These are phyloP conservation scores for Drosophila guanche DNA, from an alignment of 1,140 invertebrate genomes.

Conservation along the genomic window DNA sequence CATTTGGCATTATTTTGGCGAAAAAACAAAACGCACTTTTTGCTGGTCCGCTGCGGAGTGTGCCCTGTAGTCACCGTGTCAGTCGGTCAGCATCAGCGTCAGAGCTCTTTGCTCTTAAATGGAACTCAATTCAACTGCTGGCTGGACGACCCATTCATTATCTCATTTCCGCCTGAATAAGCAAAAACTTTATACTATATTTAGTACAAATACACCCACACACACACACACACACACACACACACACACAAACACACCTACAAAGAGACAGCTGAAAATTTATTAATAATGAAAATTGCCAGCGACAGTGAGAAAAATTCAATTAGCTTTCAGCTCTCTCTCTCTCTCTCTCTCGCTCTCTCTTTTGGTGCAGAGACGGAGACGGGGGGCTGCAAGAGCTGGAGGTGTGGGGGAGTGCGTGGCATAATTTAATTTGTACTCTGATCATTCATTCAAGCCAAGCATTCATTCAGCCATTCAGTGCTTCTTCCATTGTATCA, in stretches of 20 bases:
- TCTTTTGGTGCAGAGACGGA: slow-evolving; percentile 17
- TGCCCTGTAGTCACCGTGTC: slow-evolving; percentile 27
- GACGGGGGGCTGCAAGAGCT: background rate
- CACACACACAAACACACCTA: background rate
- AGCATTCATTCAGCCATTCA: slow-evolving; percentile 61
- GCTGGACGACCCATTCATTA: slow-evolving; percentile 63
- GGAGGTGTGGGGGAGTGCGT: slow-evolving; percentile 25
- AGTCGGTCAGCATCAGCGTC: slow-evolving; percentile 43
- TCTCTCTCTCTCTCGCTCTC: slow-evolving; percentile 4
- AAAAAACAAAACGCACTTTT: slow-evolving; percentile 22
- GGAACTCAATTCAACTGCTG: slow-evolving; percentile 22
- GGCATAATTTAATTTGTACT: slow-evolving; percentile 73
- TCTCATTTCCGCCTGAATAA: slow-evolving; percentile 75
- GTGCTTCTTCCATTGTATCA: slow-evolving; percentile 50
- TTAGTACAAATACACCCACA: slow-evolving; percentile 59
- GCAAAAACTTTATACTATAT: slow-evolving; percentile 65
- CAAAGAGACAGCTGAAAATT: slow-evolving; percentile 57
- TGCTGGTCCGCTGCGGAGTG: background rate
- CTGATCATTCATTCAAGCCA: slow-evolving; percentile 67
- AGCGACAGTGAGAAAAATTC: slow-evolving; percentile 81
- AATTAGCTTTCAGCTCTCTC: slow-evolving; percentile 69
- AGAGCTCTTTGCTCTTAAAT: too few species aligned
- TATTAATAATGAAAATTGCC: slow-evolving; percentile 80
- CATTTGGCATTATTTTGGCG: slow-evolving; percentile 13
- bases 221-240: slow-evolving; percentile 23